Percentiles rank a stretch among this genome's conserved stretches.
phyloP scores from a whole-genome alignment of 1,140 invertebrate genomes.

The Chironomus tepperi region DNA sequence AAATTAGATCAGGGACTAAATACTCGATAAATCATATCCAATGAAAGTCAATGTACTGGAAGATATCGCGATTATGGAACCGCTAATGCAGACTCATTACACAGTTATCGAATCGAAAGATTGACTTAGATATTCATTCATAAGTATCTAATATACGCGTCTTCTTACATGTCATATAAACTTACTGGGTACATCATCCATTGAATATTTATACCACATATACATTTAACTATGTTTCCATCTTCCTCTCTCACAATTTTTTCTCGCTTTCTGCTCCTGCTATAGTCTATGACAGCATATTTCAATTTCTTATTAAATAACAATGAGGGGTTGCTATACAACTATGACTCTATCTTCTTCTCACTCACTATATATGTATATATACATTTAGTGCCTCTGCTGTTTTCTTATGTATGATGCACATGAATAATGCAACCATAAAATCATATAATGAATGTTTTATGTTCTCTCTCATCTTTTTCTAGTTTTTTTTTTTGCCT shows the following conservation, averaged over 20 bases:
- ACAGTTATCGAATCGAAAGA: no score
- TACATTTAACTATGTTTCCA: not conserved
- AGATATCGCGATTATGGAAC: no score
- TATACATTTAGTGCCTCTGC: not conserved
- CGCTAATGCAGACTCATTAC: no score
- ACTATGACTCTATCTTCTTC: not conserved
- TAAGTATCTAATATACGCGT: no score
- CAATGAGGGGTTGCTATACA: not conserved
- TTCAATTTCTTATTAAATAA: constrained; percentile 15
- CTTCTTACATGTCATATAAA: no score
- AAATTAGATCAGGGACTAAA: no score
- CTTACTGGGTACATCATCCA: no score
- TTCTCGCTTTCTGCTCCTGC: not conserved
- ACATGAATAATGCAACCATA: constrained; percentile 13
- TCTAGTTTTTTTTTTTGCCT: not conserved
- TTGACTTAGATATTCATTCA: no score
- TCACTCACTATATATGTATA: not conserved
- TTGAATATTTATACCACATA: no score
- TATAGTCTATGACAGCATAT: constrained; percentile 7
- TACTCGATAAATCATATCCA: no score
- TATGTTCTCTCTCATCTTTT: no score
- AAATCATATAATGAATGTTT: constrained; percentile 15
- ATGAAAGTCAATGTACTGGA: no score
- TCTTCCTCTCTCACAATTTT: not conserved
- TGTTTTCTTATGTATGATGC: constrained; percentile 11